phyloP scores from a whole-genome alignment of 2,797 vertebrate species.

The Nasua narica region DNA sequence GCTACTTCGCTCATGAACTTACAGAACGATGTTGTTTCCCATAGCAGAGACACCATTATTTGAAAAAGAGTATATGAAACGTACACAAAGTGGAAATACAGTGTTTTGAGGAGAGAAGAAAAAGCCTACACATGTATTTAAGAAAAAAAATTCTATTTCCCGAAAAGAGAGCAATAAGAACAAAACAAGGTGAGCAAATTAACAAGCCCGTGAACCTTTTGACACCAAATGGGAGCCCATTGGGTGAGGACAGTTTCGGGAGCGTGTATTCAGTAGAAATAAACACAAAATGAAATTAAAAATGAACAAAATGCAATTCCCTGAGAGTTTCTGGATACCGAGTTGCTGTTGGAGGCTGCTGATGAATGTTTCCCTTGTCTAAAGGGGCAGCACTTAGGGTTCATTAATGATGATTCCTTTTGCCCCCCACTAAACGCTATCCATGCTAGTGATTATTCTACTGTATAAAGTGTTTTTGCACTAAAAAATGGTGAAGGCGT shows the following conservation, averaged over 20 bases:
- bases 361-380: neutral
- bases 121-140: neutral
- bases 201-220: neutral
- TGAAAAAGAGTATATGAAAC: neutral
- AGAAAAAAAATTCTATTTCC: neutral
- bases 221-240: neutral
- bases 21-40: neutral
- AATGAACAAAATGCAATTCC: neutral
- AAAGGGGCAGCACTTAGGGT: neutral
- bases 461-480: neutral
- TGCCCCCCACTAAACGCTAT: neutral
- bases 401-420: neutral
- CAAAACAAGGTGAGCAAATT: neutral
- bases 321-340: neutral
- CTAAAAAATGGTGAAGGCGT: neutral
- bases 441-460: neutral
- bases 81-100: neutral
- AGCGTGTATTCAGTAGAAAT: fast-evolving
- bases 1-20: neutral
- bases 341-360: neutral
- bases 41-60: neutral
- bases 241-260: neutral
- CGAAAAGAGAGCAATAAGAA: neutral
- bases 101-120: neutral
- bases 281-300: neutral